phyloP scores from a whole-genome alignment of 2,888 invertebrate species.

The Penaeus monodon region DNA sequence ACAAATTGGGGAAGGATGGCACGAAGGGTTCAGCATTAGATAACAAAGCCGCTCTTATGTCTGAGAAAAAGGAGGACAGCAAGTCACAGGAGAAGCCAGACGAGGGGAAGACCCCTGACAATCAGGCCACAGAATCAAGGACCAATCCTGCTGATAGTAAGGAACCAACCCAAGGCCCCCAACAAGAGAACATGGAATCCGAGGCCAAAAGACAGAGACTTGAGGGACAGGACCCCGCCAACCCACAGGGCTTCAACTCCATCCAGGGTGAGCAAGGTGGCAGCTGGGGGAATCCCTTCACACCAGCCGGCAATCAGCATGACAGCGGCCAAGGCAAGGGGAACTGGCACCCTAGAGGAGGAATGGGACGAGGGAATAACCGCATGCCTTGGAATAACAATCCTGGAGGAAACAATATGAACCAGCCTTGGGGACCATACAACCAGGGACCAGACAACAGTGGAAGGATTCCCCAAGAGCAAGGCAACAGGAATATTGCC shows the following conservation, averaged over 20 bases:
- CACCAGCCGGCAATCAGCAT: neutral
- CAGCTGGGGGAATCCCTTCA: neutral
- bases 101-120: neutral
- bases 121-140: no score
- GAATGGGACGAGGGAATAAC: no score
- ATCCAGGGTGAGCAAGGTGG: neutral
- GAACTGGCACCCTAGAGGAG: neutral
- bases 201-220: no score
- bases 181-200: no score
- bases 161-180: no score
- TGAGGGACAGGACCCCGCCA: no score
- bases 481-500: neutral
- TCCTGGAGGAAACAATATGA: conserved; percentile 2
- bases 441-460: conserved; percentile 15
- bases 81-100: conserved; percentile 11
- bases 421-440: neutral
- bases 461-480: neutral
- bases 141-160: no score
- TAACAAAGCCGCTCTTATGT: no score
- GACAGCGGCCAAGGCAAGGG: neutral
- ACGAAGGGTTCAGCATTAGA: neutral
- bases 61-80: neutral
- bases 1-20: conserved; percentile 1
- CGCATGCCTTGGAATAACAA: neutral
- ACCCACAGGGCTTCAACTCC: neutral